Evolutionary conservation across 2,797 vertebrate genomes (phyloP).

Genomic region (Ctenopoma multispine): DNA sequence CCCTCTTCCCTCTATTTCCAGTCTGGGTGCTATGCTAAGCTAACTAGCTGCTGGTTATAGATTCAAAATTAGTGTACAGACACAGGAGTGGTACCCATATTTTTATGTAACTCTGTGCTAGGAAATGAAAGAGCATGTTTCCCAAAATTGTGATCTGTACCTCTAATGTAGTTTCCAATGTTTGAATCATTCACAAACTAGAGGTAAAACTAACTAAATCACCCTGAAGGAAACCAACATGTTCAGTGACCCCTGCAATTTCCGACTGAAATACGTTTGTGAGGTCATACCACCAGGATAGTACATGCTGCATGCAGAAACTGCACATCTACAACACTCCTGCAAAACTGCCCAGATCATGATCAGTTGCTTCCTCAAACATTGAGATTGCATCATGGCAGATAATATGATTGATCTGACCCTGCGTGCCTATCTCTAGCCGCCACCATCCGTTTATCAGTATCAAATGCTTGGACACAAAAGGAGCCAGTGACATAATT

Average conservation of each 20-base stretch:
- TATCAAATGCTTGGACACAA: conserved; percentile 71
- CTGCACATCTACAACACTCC: conserved; percentile 19
- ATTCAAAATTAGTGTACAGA: not conserved
- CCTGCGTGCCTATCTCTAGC: conserved; percentile 54
- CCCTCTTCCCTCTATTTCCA: not conserved
- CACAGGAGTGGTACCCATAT: not conserved
- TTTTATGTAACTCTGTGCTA: not conserved
- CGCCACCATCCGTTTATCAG: conserved; percentile 69
- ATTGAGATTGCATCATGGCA: conserved; percentile 59
- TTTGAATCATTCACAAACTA: conserved; percentile 16
- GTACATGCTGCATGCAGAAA: conserved; percentile 19
- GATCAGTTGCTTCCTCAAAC: conserved; percentile 40
- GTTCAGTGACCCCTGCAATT: conserved; percentile 11
- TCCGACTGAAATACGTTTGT: not conserved
- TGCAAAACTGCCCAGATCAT: conserved; percentile 31
- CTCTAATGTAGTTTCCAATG: conserved; percentile 8
- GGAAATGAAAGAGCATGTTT: not conserved
- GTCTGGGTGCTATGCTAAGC: conserved; percentile 9
- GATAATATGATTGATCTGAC: conserved; percentile 68
- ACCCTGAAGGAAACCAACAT: conserved; percentile 12
- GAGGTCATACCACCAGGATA: conserved; percentile 39
- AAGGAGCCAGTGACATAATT: conserved; percentile 73
- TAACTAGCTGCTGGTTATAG: no score
- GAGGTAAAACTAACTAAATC: conserved; percentile 22
- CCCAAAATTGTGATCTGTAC: not conserved